Base-by-base conservation (phyloP, 2,888 invertebrate species). In the Pollenia griseotomentosa region DNA sequence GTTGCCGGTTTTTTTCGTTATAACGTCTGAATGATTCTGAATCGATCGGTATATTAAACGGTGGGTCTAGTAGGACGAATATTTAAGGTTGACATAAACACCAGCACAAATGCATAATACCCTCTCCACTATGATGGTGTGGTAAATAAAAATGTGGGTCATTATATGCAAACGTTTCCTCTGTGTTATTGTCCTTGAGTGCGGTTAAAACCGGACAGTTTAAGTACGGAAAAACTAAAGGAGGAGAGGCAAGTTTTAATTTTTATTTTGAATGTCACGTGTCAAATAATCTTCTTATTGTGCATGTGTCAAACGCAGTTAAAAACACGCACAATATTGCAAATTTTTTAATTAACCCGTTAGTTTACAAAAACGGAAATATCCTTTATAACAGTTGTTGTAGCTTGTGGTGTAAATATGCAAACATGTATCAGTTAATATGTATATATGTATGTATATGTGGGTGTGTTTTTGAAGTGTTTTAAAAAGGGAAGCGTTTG, bases 331-430 rank as follows among this genome's bases (percentile, higher is more conserved):
- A 73, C 44, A 51, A 46, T 44, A 74, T 89, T 88, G 61, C 85
- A 82, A 86, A 85, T 88, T 83, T 88, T 87, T 79, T 59, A 68
- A 59, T 80, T 80, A 46, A 63, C 42, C 12, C 10, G 14, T 16
- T n/a, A 19, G 12, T 57, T 71, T 16, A 11, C n/a, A 42, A 63
- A 42, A 42, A 42, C 14, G 63, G 63, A 63, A 63, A 40, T 42
- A 44, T 42, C 19, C n/a, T 59, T 73, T 42, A 19, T 7, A 59
- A 23, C 10, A 16, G 44, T 44, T n/a, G 42, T 61, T 33, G n/a
- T 40, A n/a, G 10, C 40, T 40, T 40, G 40, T 40, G 40, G 40
- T 61, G 14, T 19, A 23, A 19, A 19, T 9, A 23, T 23, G 23
- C 23, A 23, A 23, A 23, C 23, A 23, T 23, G 1, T 23, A 23